Evolutionary conservation across 1,140 invertebrate species (phyloP).

Genomic region (Dendrolimus kikuchii): DNA sequence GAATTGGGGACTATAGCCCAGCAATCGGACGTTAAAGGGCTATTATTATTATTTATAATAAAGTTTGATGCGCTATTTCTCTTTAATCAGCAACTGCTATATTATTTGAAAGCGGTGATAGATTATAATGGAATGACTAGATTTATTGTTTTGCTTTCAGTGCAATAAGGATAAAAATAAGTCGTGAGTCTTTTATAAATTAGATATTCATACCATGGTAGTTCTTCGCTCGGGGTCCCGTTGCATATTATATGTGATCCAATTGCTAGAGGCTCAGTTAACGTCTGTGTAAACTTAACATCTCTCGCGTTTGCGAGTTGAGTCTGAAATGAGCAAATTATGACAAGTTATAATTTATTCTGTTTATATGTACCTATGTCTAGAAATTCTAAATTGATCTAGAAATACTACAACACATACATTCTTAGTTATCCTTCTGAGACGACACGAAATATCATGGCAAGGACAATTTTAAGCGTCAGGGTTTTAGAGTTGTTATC

Average conservation of each 20-base stretch:
- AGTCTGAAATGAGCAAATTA: slow-evolving; percentile 34
- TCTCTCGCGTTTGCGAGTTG: slow-evolving; percentile 53
- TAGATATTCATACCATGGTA: slow-evolving; percentile 45
- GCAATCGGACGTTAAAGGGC: too few species aligned
- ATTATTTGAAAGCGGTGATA: neutral
- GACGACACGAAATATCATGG: too few species aligned
- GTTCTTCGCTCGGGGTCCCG: slow-evolving; percentile 53
- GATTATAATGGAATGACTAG: neutral
- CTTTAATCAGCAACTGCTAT: too few species aligned
- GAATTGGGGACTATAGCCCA: too few species aligned
- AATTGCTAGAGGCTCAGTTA: slow-evolving; percentile 46
- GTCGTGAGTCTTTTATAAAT: neutral
- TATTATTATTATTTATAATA: neutral
- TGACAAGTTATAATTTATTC: neutral
- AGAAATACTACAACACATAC: neutral
- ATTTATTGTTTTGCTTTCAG: too few species aligned
- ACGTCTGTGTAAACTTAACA: slow-evolving; percentile 49
- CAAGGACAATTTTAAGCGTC: too few species aligned
- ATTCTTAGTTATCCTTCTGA: too few species aligned
- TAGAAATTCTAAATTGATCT: neutral
- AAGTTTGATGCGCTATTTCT: neutral
- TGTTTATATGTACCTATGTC: neutral
- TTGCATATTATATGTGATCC: slow-evolving; percentile 55
- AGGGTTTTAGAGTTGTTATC: too few species aligned
- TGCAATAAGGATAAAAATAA: too few species aligned